phyloP scores from a whole-genome alignment of 2,797 vertebrate genomes.

The Masticophis lateralis region DNA sequence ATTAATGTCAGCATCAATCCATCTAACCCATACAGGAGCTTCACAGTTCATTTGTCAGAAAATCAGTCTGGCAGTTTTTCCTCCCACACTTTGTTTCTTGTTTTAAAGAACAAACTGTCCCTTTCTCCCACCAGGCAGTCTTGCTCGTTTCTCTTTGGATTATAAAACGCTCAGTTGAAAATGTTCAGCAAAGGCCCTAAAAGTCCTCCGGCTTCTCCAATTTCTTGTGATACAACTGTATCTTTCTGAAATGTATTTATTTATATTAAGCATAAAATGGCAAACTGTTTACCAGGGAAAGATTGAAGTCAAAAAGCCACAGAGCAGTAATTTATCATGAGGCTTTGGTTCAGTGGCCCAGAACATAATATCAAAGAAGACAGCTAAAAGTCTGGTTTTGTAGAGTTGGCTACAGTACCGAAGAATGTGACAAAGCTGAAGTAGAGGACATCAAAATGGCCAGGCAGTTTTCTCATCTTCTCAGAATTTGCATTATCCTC shows the following conservation, averaged over 20 bases:
- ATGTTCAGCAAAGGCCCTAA: background rate
- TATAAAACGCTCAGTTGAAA: background rate
- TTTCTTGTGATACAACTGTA: background rate
- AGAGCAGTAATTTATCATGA: conserved; percentile 55
- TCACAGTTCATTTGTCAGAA: background rate
- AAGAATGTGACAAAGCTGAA: conserved; percentile 31
- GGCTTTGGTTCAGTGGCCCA: conserved; percentile 43
- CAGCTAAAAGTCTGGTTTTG: conserved; percentile 10
- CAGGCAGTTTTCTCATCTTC: background rate
- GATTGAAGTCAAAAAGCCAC: conserved; percentile 55
- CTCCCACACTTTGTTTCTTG: background rate
- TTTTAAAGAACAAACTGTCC: background rate
- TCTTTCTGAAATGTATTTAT: conserved; percentile 47
- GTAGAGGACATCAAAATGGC: background rate
- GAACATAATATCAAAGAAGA: conserved; percentile 38
- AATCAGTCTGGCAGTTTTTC: background rate
- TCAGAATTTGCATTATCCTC: background rate
- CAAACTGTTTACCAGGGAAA: conserved; percentile 55
- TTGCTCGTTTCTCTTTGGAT: background rate
- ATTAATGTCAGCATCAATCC: background rate
- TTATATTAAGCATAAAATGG: conserved; percentile 52
- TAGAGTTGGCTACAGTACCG: conserved; percentile 20
- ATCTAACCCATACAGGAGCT: background rate
- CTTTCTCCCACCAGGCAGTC: background rate
- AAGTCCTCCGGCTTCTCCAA: conserved; percentile 11